Evolutionary conservation across 2,797 vertebrate genomes (phyloP).

Genomic region (Mormyrus hasselquistii): DNA sequence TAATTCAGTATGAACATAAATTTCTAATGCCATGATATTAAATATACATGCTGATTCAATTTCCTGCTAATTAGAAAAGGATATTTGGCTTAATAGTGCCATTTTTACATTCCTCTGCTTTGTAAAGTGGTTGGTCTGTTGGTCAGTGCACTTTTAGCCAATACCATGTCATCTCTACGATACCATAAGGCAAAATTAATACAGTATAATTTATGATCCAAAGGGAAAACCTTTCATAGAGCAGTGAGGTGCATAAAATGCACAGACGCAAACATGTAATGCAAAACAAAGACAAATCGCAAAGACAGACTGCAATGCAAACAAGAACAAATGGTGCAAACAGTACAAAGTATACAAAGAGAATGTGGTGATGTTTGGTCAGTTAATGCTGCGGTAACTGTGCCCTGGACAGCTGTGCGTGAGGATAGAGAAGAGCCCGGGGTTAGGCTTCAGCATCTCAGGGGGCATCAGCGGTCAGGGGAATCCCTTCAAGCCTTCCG

Average conservation of each 20-base stretch:
- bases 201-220: neutral
- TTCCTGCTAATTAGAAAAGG: neutral
- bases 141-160: neutral
- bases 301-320: neutral
- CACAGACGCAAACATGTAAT: neutral
- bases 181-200: neutral
- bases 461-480: conserved; percentile 98
- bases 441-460: conserved; percentile 98
- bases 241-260: neutral
- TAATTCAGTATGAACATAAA: neutral
- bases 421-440: conserved; percentile 98
- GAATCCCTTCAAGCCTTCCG: conserved; percentile 98
- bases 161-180: neutral
- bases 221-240: neutral
- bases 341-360: neutral
- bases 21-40: neutral
- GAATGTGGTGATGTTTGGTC: neutral
- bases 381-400: neutral
- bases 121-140: neutral
- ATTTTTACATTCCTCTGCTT: neutral
- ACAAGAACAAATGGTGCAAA: neutral
- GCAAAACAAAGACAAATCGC: neutral
- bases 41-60: neutral
- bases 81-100: neutral
- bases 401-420: conserved; percentile 79